phyloP scores from a whole-genome alignment of 2,888 invertebrate genomes.

The Sylvicola cinctus region DNA sequence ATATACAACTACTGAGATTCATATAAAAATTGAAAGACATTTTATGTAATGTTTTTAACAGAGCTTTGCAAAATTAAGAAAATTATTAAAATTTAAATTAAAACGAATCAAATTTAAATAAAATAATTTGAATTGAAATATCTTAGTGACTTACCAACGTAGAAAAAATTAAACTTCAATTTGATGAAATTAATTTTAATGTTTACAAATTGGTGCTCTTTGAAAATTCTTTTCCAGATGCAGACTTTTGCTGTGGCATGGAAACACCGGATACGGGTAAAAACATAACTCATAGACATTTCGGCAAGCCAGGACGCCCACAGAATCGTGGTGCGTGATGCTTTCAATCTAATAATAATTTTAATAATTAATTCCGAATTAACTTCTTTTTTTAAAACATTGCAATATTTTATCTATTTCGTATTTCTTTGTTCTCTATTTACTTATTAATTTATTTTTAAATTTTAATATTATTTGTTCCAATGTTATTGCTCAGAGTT shows the following conservation, averaged over 20 bases:
- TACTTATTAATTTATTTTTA: too few relatives aligned
- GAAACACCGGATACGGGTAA: constrained; percentile 56
- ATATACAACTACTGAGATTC: too few relatives aligned
- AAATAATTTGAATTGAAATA: too few relatives aligned
- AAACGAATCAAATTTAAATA: too few relatives aligned
- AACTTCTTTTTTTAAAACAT: neutral
- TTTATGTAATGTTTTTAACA: too few relatives aligned
- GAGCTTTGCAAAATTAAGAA: too few relatives aligned
- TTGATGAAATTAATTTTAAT: neutral
- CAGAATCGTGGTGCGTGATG: constrained; percentile 25
- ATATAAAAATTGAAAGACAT: too few relatives aligned
- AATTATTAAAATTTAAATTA: too few relatives aligned
- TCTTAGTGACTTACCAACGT: too few relatives aligned
- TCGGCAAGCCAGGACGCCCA: constrained; percentile 16
- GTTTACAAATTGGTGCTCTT: neutral
- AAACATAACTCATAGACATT: constrained; percentile 30
- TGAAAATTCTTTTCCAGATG: constrained; percentile 47
- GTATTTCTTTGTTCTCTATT: neutral
- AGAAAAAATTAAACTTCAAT: too few relatives aligned
- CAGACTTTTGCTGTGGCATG: constrained; percentile 75
- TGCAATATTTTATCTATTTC: constrained; percentile 1
- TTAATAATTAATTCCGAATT: constrained; percentile 2
- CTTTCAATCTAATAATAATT: constrained; percentile 2
- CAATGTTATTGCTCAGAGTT: too few relatives aligned
- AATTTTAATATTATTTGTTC: too few relatives aligned